Conservation (phyloP, 2,113 vertebrate species). For the Pachycephala philippinensis region DNA sequence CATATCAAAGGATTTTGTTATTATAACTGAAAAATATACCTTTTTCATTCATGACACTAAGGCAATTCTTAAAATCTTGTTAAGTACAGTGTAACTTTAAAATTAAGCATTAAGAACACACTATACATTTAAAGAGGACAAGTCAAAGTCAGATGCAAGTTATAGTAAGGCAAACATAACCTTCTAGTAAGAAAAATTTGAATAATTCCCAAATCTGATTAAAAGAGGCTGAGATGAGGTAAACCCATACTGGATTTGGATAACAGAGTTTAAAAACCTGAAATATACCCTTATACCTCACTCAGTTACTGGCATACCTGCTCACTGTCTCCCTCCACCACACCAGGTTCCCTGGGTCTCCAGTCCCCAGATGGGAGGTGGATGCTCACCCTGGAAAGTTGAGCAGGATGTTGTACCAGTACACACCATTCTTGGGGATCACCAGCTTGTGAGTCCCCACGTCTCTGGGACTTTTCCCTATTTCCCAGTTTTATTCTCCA, state of each 20-base stretch:
- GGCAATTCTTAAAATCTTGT: background rate
- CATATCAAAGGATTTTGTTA: background rate
- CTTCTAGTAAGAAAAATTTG: background rate
- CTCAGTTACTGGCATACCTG: background rate
- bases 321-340: fast-evolving
- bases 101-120: background rate
- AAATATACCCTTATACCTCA: background rate
- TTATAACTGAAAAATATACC: background rate
- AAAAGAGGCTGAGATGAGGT: background rate
- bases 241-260: background rate
- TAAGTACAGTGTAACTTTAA: background rate
- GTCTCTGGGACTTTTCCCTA: background rate
- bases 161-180: background rate
- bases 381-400: background rate
- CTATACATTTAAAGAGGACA: background rate
- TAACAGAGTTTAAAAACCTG: background rate
- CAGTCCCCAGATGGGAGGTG: fast-evolving
- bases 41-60: background rate
- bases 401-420: background rate
- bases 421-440: fast-evolving
- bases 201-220: background rate
- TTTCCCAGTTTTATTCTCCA: background rate
- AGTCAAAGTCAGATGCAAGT: background rate
- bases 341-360: fast-evolving
- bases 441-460: fast-evolving